Evolutionary conservation across 2,888 invertebrate genomes (phyloP).

Genomic region (Tubiluchus corallicola): DNA sequence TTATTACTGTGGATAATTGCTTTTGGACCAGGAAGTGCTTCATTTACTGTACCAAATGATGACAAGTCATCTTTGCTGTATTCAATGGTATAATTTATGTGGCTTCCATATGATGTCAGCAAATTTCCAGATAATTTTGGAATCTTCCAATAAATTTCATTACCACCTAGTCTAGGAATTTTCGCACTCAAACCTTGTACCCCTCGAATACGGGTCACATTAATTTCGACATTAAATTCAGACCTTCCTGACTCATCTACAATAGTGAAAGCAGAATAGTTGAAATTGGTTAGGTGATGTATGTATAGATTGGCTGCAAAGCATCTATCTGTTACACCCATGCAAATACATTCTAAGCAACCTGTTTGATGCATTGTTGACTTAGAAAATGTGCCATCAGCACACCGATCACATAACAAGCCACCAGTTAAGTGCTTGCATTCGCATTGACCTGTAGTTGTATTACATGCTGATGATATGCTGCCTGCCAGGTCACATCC

Average conservation of each 20-base stretch:
- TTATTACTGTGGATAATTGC: not conserved
- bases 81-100: not conserved
- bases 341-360: conserved; percentile 3
- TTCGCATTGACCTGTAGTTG: conserved; percentile 28
- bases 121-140: not conserved
- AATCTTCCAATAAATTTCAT: not conserved
- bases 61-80: not conserved
- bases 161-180: not conserved
- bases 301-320: not conserved
- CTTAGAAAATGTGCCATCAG: conserved; percentile 15
- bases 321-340: not conserved
- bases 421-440: conserved; percentile 31
- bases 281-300: not conserved
- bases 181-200: not conserved
- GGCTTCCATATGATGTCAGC: not conserved
- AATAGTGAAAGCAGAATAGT: not conserved
- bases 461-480: conserved; percentile 22
- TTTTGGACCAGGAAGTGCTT: not conserved
- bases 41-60: too few relatives aligned
- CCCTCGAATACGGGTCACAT: not conserved
- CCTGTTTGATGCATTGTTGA: not conserved
- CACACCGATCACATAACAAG: conserved; percentile 26
- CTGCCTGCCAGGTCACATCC: conserved; percentile 30
- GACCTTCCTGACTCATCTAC: not conserved
- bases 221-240: not conserved